These are phyloP conservation scores for Glyphotaelius pellucidus DNA, from an alignment of 2,888 invertebrate genomes.

Conservation along the genomic window DNA sequence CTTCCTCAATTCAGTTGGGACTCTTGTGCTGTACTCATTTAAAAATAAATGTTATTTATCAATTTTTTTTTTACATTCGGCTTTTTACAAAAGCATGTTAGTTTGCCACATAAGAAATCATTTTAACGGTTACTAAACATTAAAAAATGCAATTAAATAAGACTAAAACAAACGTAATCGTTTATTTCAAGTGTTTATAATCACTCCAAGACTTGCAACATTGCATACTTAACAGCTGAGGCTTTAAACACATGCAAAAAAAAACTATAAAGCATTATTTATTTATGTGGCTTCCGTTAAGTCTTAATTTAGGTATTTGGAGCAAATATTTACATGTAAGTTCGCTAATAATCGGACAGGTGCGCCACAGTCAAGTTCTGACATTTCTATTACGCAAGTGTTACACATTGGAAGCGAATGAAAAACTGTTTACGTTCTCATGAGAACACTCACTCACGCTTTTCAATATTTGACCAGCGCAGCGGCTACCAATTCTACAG, in stretches of 20 bases:
- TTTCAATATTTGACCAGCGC: neutral
- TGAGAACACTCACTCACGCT: neutral
- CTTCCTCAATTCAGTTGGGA: too few relatives aligned
- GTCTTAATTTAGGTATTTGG: slow-evolving; percentile 19
- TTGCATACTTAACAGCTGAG: neutral
- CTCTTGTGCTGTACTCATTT: too few relatives aligned
- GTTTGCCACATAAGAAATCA: neutral
- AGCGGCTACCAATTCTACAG: neutral
- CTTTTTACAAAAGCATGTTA: neutral
- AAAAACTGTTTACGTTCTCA: neutral
- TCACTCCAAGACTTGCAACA: neutral
- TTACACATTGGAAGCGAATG: neutral
- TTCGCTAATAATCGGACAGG: slow-evolving; percentile 22
- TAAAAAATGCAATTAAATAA: neutral
- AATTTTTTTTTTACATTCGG: neutral
- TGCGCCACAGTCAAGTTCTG: slow-evolving; percentile 7
- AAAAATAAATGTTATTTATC: too few relatives aligned
- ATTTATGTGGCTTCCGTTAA: slow-evolving; percentile 27
- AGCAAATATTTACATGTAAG: slow-evolving; percentile 17
- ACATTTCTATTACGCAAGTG: neutral
- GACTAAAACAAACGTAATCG: neutral
- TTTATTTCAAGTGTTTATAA: neutral
- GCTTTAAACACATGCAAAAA: neutral
- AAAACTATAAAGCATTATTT: neutral
- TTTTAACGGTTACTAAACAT: neutral